Percentiles rank a stretch among this genome's conserved stretches.
phyloP scores from a whole-genome alignment of 2,797 vertebrate genomes.

The Coendou prehensilis region DNA sequence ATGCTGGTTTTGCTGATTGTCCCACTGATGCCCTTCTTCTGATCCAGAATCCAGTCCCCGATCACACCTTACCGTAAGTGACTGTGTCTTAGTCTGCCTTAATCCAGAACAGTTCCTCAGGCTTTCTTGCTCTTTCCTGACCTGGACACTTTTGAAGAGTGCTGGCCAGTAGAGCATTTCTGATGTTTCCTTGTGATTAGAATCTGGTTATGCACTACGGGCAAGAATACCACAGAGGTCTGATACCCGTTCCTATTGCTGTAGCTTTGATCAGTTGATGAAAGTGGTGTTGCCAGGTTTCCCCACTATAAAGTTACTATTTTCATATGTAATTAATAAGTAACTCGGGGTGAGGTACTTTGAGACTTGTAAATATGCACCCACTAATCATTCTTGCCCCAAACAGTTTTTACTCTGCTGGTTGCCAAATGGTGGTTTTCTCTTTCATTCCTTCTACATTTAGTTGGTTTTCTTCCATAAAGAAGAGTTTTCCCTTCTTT shows the following conservation, averaged over 20 bases:
- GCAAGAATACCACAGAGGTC: neutral
- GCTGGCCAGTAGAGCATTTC: neutral
- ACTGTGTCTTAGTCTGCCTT: neutral
- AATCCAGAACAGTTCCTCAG: neutral
- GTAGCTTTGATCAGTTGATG: neutral
- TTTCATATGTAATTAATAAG: slow-evolving; percentile 52
- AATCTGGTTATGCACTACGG: neutral
- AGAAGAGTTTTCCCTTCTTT: slow-evolving; percentile 7
- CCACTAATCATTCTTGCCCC: neutral
- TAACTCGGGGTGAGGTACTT: slow-evolving; percentile 39
- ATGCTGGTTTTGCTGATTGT: neutral
- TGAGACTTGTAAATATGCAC: neutral
- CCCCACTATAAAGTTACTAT: neutral
- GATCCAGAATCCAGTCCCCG: neutral
- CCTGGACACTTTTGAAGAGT: neutral
- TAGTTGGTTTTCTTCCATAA: slow-evolving; percentile 13
- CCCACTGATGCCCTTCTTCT: neutral
- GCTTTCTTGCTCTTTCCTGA: neutral
- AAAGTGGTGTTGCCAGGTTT: neutral
- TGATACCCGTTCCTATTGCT: neutral
- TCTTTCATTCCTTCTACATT: neutral
- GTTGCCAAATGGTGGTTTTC: slow-evolving; percentile 18
- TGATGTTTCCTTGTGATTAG: neutral
- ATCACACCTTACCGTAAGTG: neutral
- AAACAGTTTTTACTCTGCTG: neutral